These are phyloP conservation scores for Prolemur simus DNA, from an alignment of 2,113 vertebrate species.

Conservation along the genomic window DNA sequence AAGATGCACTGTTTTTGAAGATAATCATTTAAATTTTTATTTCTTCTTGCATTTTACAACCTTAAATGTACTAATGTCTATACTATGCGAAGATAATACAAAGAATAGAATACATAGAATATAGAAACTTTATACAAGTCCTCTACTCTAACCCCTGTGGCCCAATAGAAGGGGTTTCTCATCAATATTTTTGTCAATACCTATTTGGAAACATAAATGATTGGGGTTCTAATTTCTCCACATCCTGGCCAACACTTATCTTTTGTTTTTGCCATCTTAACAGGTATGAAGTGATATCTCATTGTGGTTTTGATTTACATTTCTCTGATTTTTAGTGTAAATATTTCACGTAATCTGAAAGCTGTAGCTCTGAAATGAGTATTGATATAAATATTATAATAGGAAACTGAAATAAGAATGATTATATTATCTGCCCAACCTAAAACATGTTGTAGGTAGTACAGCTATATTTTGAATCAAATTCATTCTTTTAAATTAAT, in stretches of 20 bases:
- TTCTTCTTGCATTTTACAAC: not conserved
- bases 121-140: not conserved
- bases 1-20: conserved; percentile 26
- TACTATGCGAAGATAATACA: not conserved
- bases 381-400: not conserved
- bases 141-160: not conserved
- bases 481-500: not conserved
- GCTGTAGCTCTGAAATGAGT: not conserved
- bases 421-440: not conserved
- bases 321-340: not conserved
- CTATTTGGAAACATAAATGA: conserved; percentile 7
- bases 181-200: not conserved
- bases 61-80: conserved; percentile 9
- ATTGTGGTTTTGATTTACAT: not conserved
- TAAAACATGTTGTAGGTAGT: not conserved
- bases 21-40: conserved; percentile 25
- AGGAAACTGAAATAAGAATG: not conserved
- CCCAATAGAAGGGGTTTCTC: not conserved
- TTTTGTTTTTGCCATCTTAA: not conserved
- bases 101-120: not conserved
- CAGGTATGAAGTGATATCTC: not conserved
- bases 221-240: not conserved
- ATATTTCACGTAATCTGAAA: not conserved
- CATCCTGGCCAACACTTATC: not conserved
- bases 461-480: not conserved